A percentile compares a stretch with the other conserved stretches of the same genome.
phyloP scores from a whole-genome alignment of 2,113 vertebrate genomes.

The Hippocampus barbouri region DNA sequence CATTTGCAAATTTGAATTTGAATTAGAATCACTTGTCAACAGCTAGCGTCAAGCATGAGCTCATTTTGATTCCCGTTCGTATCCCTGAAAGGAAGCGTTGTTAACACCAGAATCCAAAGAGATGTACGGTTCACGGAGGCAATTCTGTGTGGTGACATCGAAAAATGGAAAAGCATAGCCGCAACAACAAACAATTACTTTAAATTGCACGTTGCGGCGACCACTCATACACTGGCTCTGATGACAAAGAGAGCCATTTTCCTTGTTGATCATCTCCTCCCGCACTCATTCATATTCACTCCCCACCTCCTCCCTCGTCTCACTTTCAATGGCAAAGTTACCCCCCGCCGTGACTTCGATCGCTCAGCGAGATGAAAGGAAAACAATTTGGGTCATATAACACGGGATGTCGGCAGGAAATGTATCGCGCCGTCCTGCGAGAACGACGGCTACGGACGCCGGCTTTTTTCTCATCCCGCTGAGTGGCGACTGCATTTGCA shows the following conservation, averaged over 20 bases:
- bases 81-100: background rate
- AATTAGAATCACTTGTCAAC: background rate
- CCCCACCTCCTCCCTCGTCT: conserved; percentile 28
- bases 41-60: background rate
- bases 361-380: conserved; percentile 55
- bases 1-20: background rate
- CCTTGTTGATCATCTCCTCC: conserved; percentile 8
- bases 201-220: conserved; percentile 35
- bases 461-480: conserved; percentile 39
- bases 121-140: background rate
- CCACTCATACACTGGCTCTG: conserved; percentile 20
- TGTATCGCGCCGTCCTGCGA: conserved; percentile 30
- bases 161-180: background rate
- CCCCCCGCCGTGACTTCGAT: conserved; percentile 33
- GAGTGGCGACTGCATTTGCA: conserved; percentile 50
- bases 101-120: conserved; percentile 8
- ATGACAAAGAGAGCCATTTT: conserved; percentile 37
- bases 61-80: background rate
- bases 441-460: conserved; percentile 45
- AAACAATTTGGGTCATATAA: conserved; percentile 53
- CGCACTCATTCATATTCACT: background rate
- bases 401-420: conserved; percentile 22
- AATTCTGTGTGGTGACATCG: background rate
- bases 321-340: conserved; percentile 32
- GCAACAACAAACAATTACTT: conserved; percentile 29